Base-by-base conservation (phyloP, 1,140 invertebrate species). In the Pseudomyrmex cubaensis region DNA sequence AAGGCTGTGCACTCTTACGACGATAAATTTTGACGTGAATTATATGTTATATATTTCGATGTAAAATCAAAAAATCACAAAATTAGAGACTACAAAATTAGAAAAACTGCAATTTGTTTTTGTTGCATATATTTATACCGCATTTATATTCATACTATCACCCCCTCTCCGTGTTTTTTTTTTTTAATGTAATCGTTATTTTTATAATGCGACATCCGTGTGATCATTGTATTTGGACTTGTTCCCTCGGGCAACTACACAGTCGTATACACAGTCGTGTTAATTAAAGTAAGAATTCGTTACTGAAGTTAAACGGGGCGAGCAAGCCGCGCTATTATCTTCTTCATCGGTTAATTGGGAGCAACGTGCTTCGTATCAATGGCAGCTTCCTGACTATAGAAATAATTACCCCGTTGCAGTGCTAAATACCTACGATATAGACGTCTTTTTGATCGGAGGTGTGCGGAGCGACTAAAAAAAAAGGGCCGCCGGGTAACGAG, bases 341-440 rank as follows among this genome's bases (percentile, higher is more conserved):
- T 50, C 76, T 80, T 61, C 54, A 2, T 17, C 44, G 44, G 76
- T 80, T 80, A 80, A 80, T 80, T 80, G 76, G 76, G 35, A 50
- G 66, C 46, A 48, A 25, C 66, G 66, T 67, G 56, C 52, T 77
- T 54, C 48, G 25, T 78, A 78, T 78, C 75, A 78, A 78, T 57
- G 48, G 64, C 25, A 70, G 5, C 64, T 78, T 35, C 20, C 35
- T 52, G 44, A 25, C 52, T 17, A 25, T 35, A 64, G 20, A 72
- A 70, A 80, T 80, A 80, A 80, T 80, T 70, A 80, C 76, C 48
- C 66, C 76, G 54, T 35, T 22, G 66, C 54, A 48, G 64, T n/a
- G 76, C 44, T 80, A 80, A 80, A 80, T 67, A 48, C 67, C 22
- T 46, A 20, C 76, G 76, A 80, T 80, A 50, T 70, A 70, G 54